Percentiles rank a stretch among this genome's conserved stretches.
phyloP scores from a whole-genome alignment of 1,140 invertebrate genomes.

The Ceratina australensis region DNA sequence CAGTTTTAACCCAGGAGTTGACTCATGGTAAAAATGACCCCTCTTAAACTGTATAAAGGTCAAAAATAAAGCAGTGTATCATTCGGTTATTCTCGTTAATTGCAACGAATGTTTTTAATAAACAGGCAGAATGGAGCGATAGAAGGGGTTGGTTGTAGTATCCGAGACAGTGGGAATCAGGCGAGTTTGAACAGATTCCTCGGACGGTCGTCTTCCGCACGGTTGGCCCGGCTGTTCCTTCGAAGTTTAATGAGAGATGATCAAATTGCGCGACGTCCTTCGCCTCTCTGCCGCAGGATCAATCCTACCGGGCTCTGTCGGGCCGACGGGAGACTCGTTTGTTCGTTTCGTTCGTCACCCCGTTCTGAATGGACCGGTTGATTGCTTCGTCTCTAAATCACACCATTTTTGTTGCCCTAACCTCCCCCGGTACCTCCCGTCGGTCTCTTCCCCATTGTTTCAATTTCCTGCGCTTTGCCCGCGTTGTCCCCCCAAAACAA shows the following conservation, averaged over 20 bases:
- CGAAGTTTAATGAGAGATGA: conserved; percentile 43
- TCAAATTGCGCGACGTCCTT: conserved; percentile 37
- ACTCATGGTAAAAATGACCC: too few relatives aligned
- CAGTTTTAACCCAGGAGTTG: too few relatives aligned
- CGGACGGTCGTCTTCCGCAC: conserved; percentile 38
- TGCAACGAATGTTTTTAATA: too few relatives aligned
- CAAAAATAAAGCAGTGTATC: too few relatives aligned
- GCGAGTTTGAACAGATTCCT: conserved; percentile 36
- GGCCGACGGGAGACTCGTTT: conserved; percentile 5
- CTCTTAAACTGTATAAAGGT: too few relatives aligned
- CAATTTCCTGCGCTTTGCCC: not conserved
- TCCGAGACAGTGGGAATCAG: not conserved
- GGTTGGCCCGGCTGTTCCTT: conserved; percentile 16
- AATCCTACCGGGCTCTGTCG: not conserved
- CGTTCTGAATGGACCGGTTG: conserved; percentile 9
- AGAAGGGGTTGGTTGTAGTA: too few relatives aligned
- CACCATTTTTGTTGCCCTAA: not conserved
- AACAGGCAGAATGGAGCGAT: too few relatives aligned
- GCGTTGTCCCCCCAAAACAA: too few relatives aligned
- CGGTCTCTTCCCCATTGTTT: not conserved
- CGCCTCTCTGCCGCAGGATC: not conserved
- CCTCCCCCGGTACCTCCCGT: too few relatives aligned
- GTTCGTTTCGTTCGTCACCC: conserved; percentile 17
- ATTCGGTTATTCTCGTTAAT: too few relatives aligned
- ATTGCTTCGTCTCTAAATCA: conserved; percentile 21